Evolutionary conservation across 2,797 vertebrate species (phyloP), one percentile per base, ranked within the genome.

Genomic region (Choloepus didactylus): DNA sequence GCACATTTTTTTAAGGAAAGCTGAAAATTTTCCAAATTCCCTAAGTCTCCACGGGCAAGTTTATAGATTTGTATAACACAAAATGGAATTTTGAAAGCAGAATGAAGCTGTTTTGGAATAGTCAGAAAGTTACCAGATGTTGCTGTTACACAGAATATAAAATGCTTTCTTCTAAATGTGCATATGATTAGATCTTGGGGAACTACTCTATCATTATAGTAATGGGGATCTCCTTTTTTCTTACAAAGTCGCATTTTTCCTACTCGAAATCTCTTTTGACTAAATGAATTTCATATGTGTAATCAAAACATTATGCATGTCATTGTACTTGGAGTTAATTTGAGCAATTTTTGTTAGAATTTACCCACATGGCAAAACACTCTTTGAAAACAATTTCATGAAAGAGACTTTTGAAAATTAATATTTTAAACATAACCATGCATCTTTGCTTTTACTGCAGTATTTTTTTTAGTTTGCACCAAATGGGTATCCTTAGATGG

Each of bases 231-330:
- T 87, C 92, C 96, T 94, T 85, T 95, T 80, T 49, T 10, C 82
- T 91, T 87, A 72, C 91, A 56, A 89, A 96, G 72, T 95, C 94
- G 76, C 86, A 91, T 97, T 97, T 96, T 97, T 96, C 91, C 91
- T 87, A 82, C 72, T 94, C 89, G 72, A 94, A 93, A 93, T 96
- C 92, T 95, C 87, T 94, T 96, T 97, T 94, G 92, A 96, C 91
- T 94, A 97, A 97, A 98, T 97, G 92, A 97, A 95, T 96, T 95
- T 94, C 97, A 88, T 81, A 97, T 97, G 97, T 97, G 86, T 95
- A 97, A 97, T 96, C 96, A 97, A 98, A 98, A 93, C 94, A 91
- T 96, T 95, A 93, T 88, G 92, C 41, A 60, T 92, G 84, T 86
- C 96, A 93, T 93, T 96, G 88, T 95, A 82, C 91, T 96, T 96